A percentile compares a stretch with the other conserved stretches of the same genome.
phyloP scores from a whole-genome alignment of 2,797 vertebrate genomes.

The Psittacula echo region DNA sequence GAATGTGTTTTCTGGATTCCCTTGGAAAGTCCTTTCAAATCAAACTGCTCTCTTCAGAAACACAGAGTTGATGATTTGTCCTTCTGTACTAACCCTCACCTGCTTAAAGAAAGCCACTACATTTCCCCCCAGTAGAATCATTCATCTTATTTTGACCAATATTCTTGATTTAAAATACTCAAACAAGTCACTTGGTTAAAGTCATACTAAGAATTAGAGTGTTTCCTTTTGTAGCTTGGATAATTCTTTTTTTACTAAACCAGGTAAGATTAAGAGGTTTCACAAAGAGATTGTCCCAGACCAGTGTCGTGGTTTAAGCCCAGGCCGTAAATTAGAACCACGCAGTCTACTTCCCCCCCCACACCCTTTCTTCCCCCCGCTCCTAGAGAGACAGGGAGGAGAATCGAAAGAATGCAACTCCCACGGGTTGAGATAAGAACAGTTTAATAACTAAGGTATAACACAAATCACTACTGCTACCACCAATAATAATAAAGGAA shows the following conservation, averaged over 20 bases:
- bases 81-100: not conserved
- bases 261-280: not conserved
- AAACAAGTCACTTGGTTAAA: not conserved
- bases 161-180: not conserved
- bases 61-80: not conserved
- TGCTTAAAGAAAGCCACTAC: not conserved
- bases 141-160: not conserved
- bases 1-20: conserved; percentile 33
- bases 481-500: too few species aligned
- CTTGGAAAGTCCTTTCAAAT: not conserved
- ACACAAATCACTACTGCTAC: too few species aligned
- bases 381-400: too few species aligned
- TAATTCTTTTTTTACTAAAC: not conserved
- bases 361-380: too few species aligned
- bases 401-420: too few species aligned
- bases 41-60: conserved; percentile 3
- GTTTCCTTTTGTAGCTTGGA: not conserved
- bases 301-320: too few species aligned
- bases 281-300: not conserved
- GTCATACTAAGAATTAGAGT: not conserved
- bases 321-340: too few species aligned
- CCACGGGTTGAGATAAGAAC: too few species aligned
- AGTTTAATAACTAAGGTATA: too few species aligned
- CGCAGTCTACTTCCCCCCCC: too few species aligned
- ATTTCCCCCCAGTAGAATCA: not conserved